Evolutionary conservation across 2,888 invertebrate species (phyloP).

Genomic region (Drosophila infuscata): DNA sequence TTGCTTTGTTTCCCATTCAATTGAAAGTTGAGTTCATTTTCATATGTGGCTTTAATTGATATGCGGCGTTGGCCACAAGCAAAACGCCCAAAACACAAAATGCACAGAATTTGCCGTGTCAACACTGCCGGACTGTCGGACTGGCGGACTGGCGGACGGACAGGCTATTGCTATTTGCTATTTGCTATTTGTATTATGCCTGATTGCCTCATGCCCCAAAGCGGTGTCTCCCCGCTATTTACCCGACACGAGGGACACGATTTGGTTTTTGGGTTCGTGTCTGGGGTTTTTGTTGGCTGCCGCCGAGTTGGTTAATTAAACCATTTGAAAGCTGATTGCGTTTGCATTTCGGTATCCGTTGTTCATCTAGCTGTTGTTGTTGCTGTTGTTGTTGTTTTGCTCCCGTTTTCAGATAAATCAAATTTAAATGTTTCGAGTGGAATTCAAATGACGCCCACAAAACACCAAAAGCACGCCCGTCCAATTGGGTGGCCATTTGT

Average conservation of each 20-base stretch:
- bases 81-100: background rate
- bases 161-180: background rate
- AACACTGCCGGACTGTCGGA: slow-evolving; percentile 3
- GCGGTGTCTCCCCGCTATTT: slow-evolving; percentile 1
- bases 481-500: background rate
- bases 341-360: slow-evolving; percentile 43
- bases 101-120: background rate
- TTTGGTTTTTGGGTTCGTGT: slow-evolving; percentile 13
- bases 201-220: slow-evolving; percentile 22
- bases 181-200: slow-evolving; percentile 1
- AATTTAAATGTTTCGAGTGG: slow-evolving; percentile 70
- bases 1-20: slow-evolving; percentile 21
- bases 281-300: slow-evolving; percentile 11
- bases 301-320: slow-evolving; percentile 58
- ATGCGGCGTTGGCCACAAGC: slow-evolving; percentile 5
- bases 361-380: slow-evolving; percentile 5
- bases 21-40: slow-evolving; percentile 35
- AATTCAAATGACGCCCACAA: slow-evolving; percentile 50
- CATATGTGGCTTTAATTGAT: slow-evolving; percentile 24
- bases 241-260: background rate
- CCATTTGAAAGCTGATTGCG: slow-evolving; percentile 70
- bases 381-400: slow-evolving; percentile 9
- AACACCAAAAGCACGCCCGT: slow-evolving; percentile 11
- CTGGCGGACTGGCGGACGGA: background rate
- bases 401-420: slow-evolving; percentile 54